Base-by-base conservation (phyloP, 2,797 vertebrate species). In the Pangasius macronema region DNA sequence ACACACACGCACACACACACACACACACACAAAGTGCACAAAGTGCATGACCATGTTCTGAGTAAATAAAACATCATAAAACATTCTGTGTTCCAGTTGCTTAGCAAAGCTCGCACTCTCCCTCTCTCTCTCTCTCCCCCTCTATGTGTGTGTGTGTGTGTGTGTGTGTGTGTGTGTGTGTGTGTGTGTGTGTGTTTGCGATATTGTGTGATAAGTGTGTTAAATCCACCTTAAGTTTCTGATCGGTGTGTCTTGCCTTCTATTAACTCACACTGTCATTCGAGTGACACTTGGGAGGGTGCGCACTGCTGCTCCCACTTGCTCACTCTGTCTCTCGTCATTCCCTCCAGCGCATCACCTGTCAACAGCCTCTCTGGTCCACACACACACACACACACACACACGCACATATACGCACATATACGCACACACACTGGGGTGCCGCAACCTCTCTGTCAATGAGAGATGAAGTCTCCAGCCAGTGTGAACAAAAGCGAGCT, bases 381-480 rank as follows among this genome's bases (percentile, higher is more conserved):
- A 57, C 68, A 80, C 53, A 84, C 63, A 57, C 53, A 67, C 49
- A 83, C 80, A 55, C 73, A 70, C 67, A 59, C n/a, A 6, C 51
- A 77, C n/a, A 70, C 42, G 24, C 59, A 67, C 57, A 18, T n/a
- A n/a, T n/a, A n/a, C n/a, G n/a, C n/a, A n/a, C n/a, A n/a, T n/a
- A n/a, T n/a, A n/a, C 81, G 46, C 70, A 68, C 61, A 70, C 79
- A 68, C n/a, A 49, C 24, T 0, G 1, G 10, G 39, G 46, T 10
- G 0, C 42, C 5, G 46, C 61, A 83, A 83, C 82, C 63, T 83
- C 72, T 75, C 81, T 88, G 85, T 46, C 53, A 59, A 84, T 65
- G 24, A 61, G 51, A 83, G 33, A 84, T 73, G 86, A 85, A 89
- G 87, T 91, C 83, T 88, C 49, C 27, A 89, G 88, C 86, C 86